These are phyloP conservation scores for Drosophila eugracilis DNA, from an alignment of 1,140 invertebrate genomes.

Conservation along the genomic window DNA sequence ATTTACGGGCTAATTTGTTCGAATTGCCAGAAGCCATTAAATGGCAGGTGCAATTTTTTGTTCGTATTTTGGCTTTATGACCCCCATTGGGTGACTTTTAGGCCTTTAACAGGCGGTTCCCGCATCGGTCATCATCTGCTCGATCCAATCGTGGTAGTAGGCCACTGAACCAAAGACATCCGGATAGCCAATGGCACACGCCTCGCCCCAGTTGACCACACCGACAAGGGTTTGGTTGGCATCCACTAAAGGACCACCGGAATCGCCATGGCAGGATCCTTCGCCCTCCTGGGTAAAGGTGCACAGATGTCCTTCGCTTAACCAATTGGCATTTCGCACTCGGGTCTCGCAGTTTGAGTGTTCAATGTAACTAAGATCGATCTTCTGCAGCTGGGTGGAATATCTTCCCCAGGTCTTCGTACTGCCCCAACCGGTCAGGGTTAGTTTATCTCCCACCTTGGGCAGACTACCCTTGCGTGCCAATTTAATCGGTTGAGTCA, in stretches of 20 bases:
- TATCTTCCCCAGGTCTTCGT: conserved; percentile 68
- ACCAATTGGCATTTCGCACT: conserved; percentile 55
- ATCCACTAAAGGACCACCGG: conserved; percentile 85
- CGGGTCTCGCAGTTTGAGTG: conserved; percentile 47
- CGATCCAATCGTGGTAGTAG: conserved; percentile 83
- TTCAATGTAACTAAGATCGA: conserved; percentile 60
- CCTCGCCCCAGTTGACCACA: conserved; percentile 86
- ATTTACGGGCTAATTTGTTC: conserved; percentile 53
- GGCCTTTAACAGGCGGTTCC: conserved; percentile 47
- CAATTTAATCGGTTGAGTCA: conserved; percentile 84
- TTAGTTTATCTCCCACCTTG: conserved; percentile 67
- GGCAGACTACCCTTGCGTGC: conserved; percentile 47
- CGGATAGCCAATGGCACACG: conserved; percentile 86
- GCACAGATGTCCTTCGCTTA: conserved; percentile 86
- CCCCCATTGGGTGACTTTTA: conserved; percentile 12
- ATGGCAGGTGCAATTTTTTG: conserved; percentile 32
- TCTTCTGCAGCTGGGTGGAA: conserved; percentile 68
- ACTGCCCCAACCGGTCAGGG: conserved; percentile 87
- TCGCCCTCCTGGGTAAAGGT: conserved; percentile 87
- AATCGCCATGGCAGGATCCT: conserved; percentile 87
- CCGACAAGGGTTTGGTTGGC: conserved; percentile 70
- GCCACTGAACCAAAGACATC: conserved; percentile 86
- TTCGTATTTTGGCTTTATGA: conserved; percentile 54
- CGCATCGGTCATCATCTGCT: conserved; percentile 27
- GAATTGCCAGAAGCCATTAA: conserved; percentile 34